Evolutionary conservation across 2,113 vertebrate genomes (phyloP).

Genomic region (Upupa epops): DNA sequence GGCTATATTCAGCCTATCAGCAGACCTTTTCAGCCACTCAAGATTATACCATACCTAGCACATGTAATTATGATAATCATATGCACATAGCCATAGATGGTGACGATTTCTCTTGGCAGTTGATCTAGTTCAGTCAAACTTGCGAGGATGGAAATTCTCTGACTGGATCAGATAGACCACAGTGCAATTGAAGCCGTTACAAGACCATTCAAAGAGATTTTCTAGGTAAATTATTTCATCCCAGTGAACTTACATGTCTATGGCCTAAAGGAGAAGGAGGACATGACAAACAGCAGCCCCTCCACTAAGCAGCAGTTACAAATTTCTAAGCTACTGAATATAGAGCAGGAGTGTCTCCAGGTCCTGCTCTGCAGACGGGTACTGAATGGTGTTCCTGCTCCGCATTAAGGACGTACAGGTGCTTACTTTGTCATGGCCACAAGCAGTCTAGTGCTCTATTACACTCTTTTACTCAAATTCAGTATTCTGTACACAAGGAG

Average conservation of each 20-base stretch:
- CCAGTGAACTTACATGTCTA: neutral
- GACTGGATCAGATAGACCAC: neutral
- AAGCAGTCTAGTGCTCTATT: neutral
- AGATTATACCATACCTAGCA: neutral
- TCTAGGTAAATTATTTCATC: neutral
- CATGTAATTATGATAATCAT: neutral
- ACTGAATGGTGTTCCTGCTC: neutral
- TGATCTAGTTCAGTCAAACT: neutral
- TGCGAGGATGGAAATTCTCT: accelerated
- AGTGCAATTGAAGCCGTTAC: neutral
- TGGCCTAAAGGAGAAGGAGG: neutral
- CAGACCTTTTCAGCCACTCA: neutral
- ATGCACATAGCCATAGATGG: accelerated
- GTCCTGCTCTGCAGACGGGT: neutral
- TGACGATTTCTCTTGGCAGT: neutral
- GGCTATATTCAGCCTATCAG: neutral
- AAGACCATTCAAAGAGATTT: neutral
- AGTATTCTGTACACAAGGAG: neutral
- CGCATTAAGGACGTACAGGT: neutral
- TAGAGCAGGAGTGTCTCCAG: neutral
- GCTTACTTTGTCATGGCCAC: neutral
- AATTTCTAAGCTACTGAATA: neutral
- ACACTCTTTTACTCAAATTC: neutral
- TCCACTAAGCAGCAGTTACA: neutral
- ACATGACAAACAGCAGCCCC: neutral